Evolutionary conservation across 2,888 invertebrate species (phyloP), one percentile per base, ranked within the genome.

Genomic region (Brassicogethes aeneus): DNA sequence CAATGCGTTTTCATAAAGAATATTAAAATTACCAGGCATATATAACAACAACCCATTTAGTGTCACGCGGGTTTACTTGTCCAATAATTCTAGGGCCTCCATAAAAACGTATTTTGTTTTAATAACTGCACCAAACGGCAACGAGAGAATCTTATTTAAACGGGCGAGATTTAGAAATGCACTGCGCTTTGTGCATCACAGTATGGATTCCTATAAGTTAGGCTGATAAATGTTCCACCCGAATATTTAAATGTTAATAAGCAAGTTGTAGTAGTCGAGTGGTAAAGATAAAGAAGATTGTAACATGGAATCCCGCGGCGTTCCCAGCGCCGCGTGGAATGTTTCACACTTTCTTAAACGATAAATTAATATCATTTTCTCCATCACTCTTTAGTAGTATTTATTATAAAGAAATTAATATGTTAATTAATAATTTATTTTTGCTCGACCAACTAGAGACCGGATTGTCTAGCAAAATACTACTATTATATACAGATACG

Each of bases 311-410:
- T 58, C 66, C 62, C 48, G 62, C 62, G 40, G 65, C 44, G 64
- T 53, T 43, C 63, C 30, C 64, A 59, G 62, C 59, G 59, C 56
- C 57, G 53, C 43, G 57, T 56, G 57, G 59, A 60, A 60, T 59
- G 61, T 60, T 64, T 66, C 65, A 65, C 65, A 64, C 65, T 65
- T 58, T 59, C 59, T 48, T 59, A 55, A 57, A 58, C 61, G 59
- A 63, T 61, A 61, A 64, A 64, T 62, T 62, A 61, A 58, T 59
- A 55, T 55, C 54, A 51, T 52, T 57, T 52, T 52, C 51, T 49
- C 51, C 47, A 50, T 45, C 23, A 23, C 23, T 23, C 23, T 10
- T 23, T 23, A 5, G 5, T 23, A 23, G 23, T 23, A 10, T 23
- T 23, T 23, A 23, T 23, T 23, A 10, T 10, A 50, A 43, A 41